Evolutionary conservation across 2,113 vertebrate species (phyloP), one percentile per base, ranked within the genome.

Genomic region (Epinephelus cyanopodus): DNA sequence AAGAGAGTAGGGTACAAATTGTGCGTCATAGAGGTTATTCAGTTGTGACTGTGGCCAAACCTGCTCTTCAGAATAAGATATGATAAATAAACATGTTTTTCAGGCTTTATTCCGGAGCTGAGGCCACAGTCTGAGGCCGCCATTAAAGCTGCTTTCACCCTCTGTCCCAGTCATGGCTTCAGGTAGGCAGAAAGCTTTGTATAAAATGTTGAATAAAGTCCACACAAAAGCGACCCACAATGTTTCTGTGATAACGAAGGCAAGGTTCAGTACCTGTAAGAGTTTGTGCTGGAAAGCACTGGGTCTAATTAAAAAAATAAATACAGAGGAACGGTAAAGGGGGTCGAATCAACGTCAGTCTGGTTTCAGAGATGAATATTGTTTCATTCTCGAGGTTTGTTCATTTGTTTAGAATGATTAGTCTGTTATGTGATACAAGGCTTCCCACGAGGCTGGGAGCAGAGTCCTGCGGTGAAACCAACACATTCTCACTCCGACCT

Each of bases 21-120:
- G 50, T 63, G 14, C 42, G 53, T 54, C 29, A 45, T 11, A 17
- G 54, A 50, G 11, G 15, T 60, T 52, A 42, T 52, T 27, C 27
- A 69, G 3, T 23, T 25, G 25, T 17, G 13, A 8, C 25, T 56
- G 29, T 33, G 9, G 42, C 53, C 23, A 39, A 56, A 64, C 11
- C 39, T 54, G 60, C 39, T 42, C 48, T 3, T 50, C 23, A 25
- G 12, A 67, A 48, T 27, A 5, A 50, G 12, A 60, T 52, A 48
- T 74, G 15, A 60, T n/a, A n/a, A n/a, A n/a, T n/a, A 65, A 70
- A n/a, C 15, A 23, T 37, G n/a, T 56, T 73, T 77, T 77, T 77
- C 18, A 45, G 33, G 11, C 21, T 52, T 25, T 23, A 33, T 15
- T 37, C 0, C 0, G 0, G n/a, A 29, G 27, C 15, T 2, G 14